phyloP scores from a whole-genome alignment of 1,140 invertebrate species.

The Hypothenemus hampei region DNA sequence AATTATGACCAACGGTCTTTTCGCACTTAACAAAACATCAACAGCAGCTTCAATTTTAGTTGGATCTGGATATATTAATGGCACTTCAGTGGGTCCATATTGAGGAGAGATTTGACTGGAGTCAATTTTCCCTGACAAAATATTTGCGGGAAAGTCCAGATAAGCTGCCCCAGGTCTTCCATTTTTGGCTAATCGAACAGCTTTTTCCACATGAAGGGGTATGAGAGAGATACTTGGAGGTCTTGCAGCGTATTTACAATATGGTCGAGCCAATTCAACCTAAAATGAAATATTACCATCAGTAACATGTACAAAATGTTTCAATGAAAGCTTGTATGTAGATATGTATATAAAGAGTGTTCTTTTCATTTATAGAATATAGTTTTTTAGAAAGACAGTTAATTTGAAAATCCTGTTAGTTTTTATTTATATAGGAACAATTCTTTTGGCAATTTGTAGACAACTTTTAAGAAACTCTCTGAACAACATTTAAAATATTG shows the following conservation, averaged over 20 bases:
- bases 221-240: slow-evolving; percentile 78
- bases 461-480: no score
- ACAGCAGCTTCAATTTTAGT: slow-evolving; percentile 63
- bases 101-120: slow-evolving; percentile 45
- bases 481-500: no score
- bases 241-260: slow-evolving; percentile 86
- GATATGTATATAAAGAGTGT: slow-evolving; percentile 27
- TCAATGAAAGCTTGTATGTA: neutral
- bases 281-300: slow-evolving; percentile 34
- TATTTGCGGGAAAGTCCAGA: slow-evolving; percentile 84
- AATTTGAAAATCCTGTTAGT: no score
- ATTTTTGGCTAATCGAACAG: slow-evolving; percentile 73
- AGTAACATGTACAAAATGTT: neutral
- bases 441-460: no score
- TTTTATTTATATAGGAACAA: no score
- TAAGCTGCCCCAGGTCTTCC: slow-evolving; percentile 87
- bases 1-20: slow-evolving; percentile 83
- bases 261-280: slow-evolving; percentile 77
- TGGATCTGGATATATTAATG: slow-evolving; percentile 63
- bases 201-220: slow-evolving; percentile 89
- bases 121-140: slow-evolving; percentile 46
- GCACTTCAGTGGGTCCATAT: slow-evolving; percentile 55
- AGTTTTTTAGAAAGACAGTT: no score
- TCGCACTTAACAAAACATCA: slow-evolving; percentile 62
- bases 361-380: no score